A percentile compares a stretch with the other conserved stretches of the same genome.
These are phyloP conservation scores for Falco berigora DNA, from an alignment of 2,797 vertebrate genomes.

Conservation along the genomic window DNA sequence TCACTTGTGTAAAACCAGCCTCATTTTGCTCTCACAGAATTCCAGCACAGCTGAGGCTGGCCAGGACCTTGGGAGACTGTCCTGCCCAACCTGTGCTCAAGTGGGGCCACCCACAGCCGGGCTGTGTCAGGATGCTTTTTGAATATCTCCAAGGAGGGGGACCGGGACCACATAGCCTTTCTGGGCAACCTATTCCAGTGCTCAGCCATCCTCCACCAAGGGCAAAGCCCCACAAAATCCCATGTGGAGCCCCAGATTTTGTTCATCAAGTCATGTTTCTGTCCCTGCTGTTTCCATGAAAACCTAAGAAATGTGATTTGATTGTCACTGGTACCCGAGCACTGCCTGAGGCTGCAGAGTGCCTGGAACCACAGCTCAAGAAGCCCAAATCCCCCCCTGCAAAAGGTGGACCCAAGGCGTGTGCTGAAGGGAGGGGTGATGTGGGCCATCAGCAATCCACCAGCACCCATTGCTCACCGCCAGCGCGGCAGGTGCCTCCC, in stretches of 20 bases:
- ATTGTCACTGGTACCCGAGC: background rate
- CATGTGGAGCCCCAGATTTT: background rate
- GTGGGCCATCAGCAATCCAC: background rate
- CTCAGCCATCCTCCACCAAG: background rate
- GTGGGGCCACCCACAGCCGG: background rate
- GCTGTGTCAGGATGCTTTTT: background rate
- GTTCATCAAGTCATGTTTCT: background rate
- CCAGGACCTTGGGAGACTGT: background rate
- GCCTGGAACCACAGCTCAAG: background rate
- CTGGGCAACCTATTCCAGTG: background rate
- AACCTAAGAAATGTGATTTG: background rate
- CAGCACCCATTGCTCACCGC: rapidly evolving
- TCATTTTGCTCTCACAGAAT: background rate
- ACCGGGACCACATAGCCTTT: background rate
- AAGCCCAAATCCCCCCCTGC: background rate
- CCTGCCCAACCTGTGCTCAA: background rate
- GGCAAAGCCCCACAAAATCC: background rate
- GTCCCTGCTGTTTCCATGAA: background rate
- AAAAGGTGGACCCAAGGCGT: background rate
- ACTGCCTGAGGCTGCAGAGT: background rate
- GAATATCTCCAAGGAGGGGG: background rate
- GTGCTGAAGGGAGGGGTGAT: rapidly evolving
- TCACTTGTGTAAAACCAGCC: background rate
- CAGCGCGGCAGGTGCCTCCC: background rate
- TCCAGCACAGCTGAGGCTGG: background rate